Base-by-base conservation (phyloP, 1,140 invertebrate species). In the Drosophila littoralis region DNA sequence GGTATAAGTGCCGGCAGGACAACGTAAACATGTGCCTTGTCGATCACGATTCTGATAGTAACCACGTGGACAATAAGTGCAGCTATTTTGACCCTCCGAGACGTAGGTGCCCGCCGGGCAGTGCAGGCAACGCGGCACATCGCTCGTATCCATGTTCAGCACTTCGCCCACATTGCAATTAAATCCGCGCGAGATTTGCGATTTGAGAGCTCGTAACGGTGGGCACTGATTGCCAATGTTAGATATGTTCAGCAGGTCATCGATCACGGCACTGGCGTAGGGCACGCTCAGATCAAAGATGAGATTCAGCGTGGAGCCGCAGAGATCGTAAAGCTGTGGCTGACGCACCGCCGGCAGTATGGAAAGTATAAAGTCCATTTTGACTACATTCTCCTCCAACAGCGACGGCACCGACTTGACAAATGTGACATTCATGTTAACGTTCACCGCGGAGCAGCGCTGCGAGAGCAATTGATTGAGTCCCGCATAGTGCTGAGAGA, bases 31-130 rank as follows among this genome's bases (percentile, higher is more conserved):
- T 2, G 95, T 94, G 1, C 97, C 97, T 94, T 98, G 97, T 46
- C 97, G 94, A 71, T 96, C 97, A 78, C 95, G 94, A 85, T 98
- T 98, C 93, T 99, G 98, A 91, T 98, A 99, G 76, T 95, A 98
- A 28, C 98, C 98, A 80, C 95, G 93, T 1, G 96, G 95, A 91
- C 98, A 99, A 79, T 96, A 95, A n/a, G 96, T 96, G 92, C 98
- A 99, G 66, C 94, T 93, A 72, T 97, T 96, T 91, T 97, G 96
- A 74, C 97, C 97, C 81, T 97, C 96, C 17, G 96, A 96, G 57
- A 97, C 98, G 90, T 96, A 98, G 0, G 98, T 98, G 81, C 98
- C 98, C 79, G 97, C 97, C 13, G 98, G 98, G 92, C 98, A 99
- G 83, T 98, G 97, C 54, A 98, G 94, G 93, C 98, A 99, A 93